These are phyloP conservation scores for Poicephalus gulielmi DNA, from an alignment of 2,113 vertebrate genomes.

Conservation along the genomic window DNA sequence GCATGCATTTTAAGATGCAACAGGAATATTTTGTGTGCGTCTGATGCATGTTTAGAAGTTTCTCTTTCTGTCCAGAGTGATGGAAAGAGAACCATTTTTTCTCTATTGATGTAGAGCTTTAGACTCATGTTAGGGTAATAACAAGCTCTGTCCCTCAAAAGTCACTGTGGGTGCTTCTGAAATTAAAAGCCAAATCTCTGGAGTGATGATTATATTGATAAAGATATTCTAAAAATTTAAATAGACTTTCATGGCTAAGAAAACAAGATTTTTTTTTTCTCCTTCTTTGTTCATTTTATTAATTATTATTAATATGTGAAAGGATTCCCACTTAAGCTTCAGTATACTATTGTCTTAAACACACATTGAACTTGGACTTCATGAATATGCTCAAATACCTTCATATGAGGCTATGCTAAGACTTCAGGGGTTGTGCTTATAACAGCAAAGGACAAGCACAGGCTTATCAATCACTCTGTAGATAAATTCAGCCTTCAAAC, in stretches of 20 bases:
- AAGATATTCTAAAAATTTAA: constrained; percentile 3
- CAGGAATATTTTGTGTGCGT: not conserved
- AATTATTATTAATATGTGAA: not conserved
- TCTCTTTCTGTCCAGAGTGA: not conserved
- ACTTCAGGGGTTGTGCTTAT: not conserved
- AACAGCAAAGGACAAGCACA: not conserved
- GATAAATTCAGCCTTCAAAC: not conserved
- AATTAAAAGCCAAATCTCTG: not conserved
- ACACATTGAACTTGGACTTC: not conserved
- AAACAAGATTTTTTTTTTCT: not conserved
- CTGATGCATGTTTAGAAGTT: not conserved
- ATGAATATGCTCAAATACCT: not conserved
- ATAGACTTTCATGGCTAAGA: constrained; percentile 7
- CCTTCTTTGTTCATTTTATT: not conserved
- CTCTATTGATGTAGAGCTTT: constrained; percentile 9
- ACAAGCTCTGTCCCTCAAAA: not conserved
- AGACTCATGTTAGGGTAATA: not conserved
- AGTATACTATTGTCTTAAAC: not conserved
- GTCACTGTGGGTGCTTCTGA: not conserved
- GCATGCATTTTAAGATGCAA: not conserved
- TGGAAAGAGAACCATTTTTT: constrained; percentile 1
- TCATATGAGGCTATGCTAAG: not conserved
- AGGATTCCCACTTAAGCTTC: not conserved
- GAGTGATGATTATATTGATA: not conserved
- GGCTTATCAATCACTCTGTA: not conserved